These are phyloP conservation scores for Drosophila orosa DNA, from an alignment of 1,140 invertebrate genomes.

Conservation along the genomic window DNA sequence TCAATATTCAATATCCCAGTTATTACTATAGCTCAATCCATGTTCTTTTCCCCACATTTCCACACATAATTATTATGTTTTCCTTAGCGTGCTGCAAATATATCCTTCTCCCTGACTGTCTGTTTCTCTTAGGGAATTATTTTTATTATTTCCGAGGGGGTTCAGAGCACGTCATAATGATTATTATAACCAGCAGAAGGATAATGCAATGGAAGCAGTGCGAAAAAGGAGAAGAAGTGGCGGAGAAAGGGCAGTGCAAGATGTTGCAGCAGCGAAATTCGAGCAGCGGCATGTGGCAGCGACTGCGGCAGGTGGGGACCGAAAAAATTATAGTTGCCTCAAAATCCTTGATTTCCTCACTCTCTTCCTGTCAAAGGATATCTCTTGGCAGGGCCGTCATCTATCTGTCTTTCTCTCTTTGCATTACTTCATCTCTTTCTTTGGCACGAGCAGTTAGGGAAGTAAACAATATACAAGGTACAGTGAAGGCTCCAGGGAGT, in stretches of 20 bases:
- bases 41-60: neutral
- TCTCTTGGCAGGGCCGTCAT: neutral
- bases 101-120: neutral
- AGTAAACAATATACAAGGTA: slow-evolving; percentile 3
- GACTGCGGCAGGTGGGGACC: slow-evolving; percentile 41
- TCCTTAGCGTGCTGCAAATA: slow-evolving; percentile 11
- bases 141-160: neutral
- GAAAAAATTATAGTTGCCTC: slow-evolving; percentile 36
- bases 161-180: slow-evolving; percentile 56
- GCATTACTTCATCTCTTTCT: slow-evolving; percentile 3
- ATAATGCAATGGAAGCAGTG: slow-evolving; percentile 5
- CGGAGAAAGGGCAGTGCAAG: neutral
- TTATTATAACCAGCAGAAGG: slow-evolving; percentile 52
- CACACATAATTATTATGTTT: neutral
- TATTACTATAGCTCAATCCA: neutral
- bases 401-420: neutral
- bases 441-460: slow-evolving; percentile 51
- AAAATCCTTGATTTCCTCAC: slow-evolving; percentile 51
- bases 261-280: slow-evolving; percentile 56
- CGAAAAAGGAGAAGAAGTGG: slow-evolving; percentile 23
- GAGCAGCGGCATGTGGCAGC: slow-evolving; percentile 71
- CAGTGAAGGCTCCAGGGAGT: neutral
- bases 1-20: neutral
- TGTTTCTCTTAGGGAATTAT: neutral
- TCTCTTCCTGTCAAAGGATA: slow-evolving; percentile 47